phyloP scores from a whole-genome alignment of 2,113 vertebrate genomes.

The Toxotes jaculatrix region DNA sequence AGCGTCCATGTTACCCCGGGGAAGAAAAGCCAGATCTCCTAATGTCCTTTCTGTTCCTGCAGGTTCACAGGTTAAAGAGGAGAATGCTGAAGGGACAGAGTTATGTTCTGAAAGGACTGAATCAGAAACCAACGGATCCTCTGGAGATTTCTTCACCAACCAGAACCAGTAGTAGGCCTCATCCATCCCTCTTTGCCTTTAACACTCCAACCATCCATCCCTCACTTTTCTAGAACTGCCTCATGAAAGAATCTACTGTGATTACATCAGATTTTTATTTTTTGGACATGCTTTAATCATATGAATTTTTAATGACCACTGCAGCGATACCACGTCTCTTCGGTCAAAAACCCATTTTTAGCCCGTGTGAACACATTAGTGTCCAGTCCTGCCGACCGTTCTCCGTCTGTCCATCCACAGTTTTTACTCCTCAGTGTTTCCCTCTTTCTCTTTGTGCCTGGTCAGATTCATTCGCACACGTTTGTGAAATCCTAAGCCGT shows the following conservation, averaged over 20 bases:
- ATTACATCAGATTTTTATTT: background rate
- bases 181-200: background rate
- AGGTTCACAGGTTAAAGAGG: constrained; percentile 91
- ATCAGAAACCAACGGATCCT: constrained; percentile 89
- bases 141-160: constrained; percentile 88
- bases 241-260: background rate
- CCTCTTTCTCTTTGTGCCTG: too few species aligned
- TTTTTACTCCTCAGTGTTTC: too few species aligned
- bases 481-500: background rate
- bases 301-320: background rate
- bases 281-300: background rate
- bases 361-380: too few species aligned
- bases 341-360: too few species aligned
- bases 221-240: background rate
- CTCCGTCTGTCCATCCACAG: too few species aligned
- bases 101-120: constrained; percentile 87
- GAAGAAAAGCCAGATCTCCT: background rate
- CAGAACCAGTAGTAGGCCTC: constrained; percentile 87
- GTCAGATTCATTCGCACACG: background rate
- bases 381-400: too few species aligned
- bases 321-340: too few species aligned
- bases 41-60: constrained; percentile 10
- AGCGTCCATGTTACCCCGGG: too few species aligned
- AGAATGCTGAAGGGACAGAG: constrained; percentile 86
- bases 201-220: background rate